Percentiles rank a stretch among this genome's conserved stretches.
These are phyloP conservation scores for Hucho hucho DNA, from an alignment of 2,113 vertebrate genomes.

Conservation along the genomic window DNA sequence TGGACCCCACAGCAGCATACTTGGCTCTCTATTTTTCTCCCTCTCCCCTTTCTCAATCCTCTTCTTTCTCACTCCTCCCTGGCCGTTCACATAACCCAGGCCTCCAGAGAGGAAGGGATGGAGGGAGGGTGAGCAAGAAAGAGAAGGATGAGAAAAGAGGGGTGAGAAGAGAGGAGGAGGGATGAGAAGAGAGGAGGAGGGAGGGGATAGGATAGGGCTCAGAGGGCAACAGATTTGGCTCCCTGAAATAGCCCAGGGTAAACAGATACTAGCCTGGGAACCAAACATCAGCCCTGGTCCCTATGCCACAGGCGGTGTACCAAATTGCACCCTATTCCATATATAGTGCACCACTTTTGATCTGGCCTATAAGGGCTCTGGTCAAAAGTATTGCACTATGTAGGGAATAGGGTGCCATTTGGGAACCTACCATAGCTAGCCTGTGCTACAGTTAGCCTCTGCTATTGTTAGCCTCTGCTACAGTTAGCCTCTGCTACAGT, in stretches of 20 bases:
- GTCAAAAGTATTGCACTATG: too few species aligned
- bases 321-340: constrained; percentile 9
- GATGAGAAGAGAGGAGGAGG: constrained; percentile 33
- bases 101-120: constrained; percentile 72
- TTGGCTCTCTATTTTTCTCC: constrained; percentile 45
- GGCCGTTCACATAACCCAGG: constrained; percentile 93
- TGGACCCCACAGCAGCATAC: too few species aligned
- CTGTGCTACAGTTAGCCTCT: too few species aligned
- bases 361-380: too few species aligned
- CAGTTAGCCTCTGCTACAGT: too few species aligned
- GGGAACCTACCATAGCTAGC: background rate
- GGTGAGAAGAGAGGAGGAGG: constrained; percentile 52
- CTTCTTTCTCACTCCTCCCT: constrained; percentile 66
- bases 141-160: constrained; percentile 44
- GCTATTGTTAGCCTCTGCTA: background rate
- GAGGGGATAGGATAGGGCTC: constrained; percentile 57
- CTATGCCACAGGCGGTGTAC: constrained; percentile 59
- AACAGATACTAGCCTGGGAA: constrained; percentile 87
- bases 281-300: constrained; percentile 59
- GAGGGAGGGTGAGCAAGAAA: constrained; percentile 40
- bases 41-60: constrained; percentile 27
- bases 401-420: too few species aligned
- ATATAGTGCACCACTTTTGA: background rate
- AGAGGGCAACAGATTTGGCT: constrained; percentile 63
- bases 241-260: constrained; percentile 87